Evolutionary conservation across 2,797 vertebrate genomes (phyloP).

Genomic region (Tenualosa ilisha): DNA sequence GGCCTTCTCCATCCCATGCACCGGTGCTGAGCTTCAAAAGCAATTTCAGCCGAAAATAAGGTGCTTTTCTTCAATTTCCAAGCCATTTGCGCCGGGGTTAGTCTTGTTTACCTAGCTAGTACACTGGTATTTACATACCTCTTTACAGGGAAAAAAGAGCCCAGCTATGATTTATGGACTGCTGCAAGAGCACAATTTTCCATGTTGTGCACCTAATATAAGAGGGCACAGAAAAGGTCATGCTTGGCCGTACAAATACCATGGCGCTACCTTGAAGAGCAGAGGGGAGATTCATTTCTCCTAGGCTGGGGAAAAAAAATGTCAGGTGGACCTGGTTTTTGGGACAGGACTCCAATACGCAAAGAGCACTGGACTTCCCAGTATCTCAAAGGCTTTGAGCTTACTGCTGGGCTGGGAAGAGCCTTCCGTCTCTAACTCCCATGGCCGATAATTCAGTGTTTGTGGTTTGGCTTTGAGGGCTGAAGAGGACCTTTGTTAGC

Average conservation of each 20-base stretch:
- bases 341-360: conserved; percentile 85
- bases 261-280: conserved; percentile 89
- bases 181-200: conserved; percentile 98
- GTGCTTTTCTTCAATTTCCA: conserved; percentile 99
- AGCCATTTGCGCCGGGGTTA: conserved; percentile 98
- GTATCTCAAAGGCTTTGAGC: conserved; percentile 47
- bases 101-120: conserved; percentile 99
- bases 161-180: conserved; percentile 98
- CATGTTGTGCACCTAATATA: conserved; percentile 97
- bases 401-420: neutral
- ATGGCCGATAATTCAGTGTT: conserved; percentile 1
- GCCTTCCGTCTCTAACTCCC: neutral
- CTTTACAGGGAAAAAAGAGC: conserved; percentile 92
- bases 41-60: conserved; percentile 99
- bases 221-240: conserved; percentile 95
- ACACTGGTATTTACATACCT: conserved; percentile 99
- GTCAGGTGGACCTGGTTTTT: conserved; percentile 84
- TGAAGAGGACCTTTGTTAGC: conserved; percentile 22
- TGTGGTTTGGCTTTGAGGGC: neutral
- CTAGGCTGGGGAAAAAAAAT: conserved; percentile 83
- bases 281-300: conserved; percentile 92
- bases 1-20: conserved; percentile 87
- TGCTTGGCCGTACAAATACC: conserved; percentile 94
- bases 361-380: conserved; percentile 79
- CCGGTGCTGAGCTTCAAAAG: conserved; percentile 95